Percentiles rank a stretch among this genome's conserved stretches.
Conservation (phyloP, 2,113 vertebrate species). For the Oncorhynchus kisutch region DNA sequence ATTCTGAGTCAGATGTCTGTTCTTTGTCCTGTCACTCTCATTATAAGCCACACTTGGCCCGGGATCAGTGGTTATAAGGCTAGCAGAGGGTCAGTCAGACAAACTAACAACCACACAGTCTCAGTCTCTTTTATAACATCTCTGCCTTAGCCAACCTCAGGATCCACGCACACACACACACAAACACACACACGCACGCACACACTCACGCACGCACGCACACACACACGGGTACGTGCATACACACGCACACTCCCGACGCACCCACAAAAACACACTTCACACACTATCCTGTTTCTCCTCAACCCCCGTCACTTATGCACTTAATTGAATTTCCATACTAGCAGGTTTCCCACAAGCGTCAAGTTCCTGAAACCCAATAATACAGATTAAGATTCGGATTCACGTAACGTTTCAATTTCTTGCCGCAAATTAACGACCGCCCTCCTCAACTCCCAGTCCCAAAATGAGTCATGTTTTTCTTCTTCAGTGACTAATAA, state of each 20-base stretch:
- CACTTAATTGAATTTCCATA: slow-evolving; percentile 68
- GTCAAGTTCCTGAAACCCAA: slow-evolving; percentile 50
- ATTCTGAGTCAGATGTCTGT: slow-evolving; percentile 39
- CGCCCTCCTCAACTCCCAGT: slow-evolving; percentile 23
- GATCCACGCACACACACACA: slow-evolving; percentile 9
- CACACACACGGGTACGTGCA: slow-evolving; percentile 16
- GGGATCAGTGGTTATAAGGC: slow-evolving; percentile 55
- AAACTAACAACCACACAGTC: slow-evolving; percentile 19
- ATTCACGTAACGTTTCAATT: slow-evolving; percentile 45
- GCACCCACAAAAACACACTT: slow-evolving; percentile 53
- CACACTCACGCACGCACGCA: not conserved
- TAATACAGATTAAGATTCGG: not conserved
- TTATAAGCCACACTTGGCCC: slow-evolving; percentile 47
- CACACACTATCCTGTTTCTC: slow-evolving; percentile 68
- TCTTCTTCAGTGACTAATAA: slow-evolving; percentile 5
- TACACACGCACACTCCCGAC: slow-evolving; percentile 23
- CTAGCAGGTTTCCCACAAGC: slow-evolving; percentile 52
- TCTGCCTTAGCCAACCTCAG: slow-evolving; percentile 64
- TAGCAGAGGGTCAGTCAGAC: slow-evolving; percentile 66
- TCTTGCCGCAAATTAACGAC: slow-evolving; percentile 37
- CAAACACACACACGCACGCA: slow-evolving; percentile 30
- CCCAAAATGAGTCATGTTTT: slow-evolving; percentile 37
- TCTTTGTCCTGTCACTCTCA: slow-evolving; percentile 35
- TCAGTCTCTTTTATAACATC: slow-evolving; percentile 20
- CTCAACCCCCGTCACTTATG: slow-evolving; percentile 50